A percentile compares a stretch with the other conserved stretches of the same genome.
phyloP scores from a whole-genome alignment of 2,888 invertebrate genomes.

The Melanotus villosus region DNA sequence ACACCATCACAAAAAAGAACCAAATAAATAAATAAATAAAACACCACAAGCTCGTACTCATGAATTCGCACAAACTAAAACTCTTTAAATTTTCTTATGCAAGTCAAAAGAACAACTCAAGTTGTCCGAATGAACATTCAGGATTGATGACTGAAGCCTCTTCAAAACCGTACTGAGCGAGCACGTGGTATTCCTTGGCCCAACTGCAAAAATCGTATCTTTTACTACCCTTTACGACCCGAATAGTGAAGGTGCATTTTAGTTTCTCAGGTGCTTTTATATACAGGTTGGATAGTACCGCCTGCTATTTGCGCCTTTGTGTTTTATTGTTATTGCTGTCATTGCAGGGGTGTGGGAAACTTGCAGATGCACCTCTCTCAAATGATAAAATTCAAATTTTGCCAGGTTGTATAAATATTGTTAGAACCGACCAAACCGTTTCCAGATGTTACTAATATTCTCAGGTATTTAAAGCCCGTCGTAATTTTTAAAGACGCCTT shows the following conservation, averaged over 20 bases:
- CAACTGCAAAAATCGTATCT: background rate
- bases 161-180: background rate
- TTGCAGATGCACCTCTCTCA: slow-evolving; percentile 35
- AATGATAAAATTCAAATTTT: slow-evolving; percentile 50
- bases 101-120: background rate
- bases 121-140: background rate
- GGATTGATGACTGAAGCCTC: background rate
- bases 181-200: background rate
- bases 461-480: slow-evolving; percentile 30
- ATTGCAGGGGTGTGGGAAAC: slow-evolving; percentile 48
- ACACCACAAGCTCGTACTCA: too few relatives aligned
- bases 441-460: slow-evolving; percentile 36
- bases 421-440: slow-evolving; percentile 19
- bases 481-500: slow-evolving; percentile 29
- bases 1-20: too few relatives aligned
- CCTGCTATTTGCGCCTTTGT: slow-evolving; percentile 45
- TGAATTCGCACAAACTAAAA: too few relatives aligned
- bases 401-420: slow-evolving; percentile 46
- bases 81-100: slow-evolving; percentile 10
- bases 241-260: slow-evolving; percentile 31
- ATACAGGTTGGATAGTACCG: slow-evolving; percentile 32
- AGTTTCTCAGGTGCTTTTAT: slow-evolving; percentile 28
- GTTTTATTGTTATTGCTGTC: slow-evolving; percentile 50
- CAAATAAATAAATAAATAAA: too few relatives aligned
- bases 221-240: background rate